Evolutionary conservation across 2,797 vertebrate species (phyloP), one percentile per base, ranked within the genome.

Genomic region (Poecilia gillii): DNA sequence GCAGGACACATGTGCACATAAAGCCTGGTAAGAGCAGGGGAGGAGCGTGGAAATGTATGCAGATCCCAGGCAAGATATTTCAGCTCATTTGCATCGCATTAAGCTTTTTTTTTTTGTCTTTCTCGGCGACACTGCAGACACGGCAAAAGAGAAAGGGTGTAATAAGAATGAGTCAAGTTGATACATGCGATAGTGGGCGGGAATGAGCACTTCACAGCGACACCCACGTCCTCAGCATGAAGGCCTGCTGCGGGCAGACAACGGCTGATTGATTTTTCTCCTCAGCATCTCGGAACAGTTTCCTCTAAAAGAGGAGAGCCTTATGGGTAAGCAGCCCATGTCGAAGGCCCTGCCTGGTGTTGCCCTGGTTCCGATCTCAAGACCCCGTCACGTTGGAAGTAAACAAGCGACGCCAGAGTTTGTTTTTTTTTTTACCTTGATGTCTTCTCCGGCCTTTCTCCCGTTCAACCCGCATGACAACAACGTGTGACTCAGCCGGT

Each of bases 161-260:
- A 74, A 88, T 83, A 78, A 89, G 85, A 89, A 89, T 93, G 93
- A 94, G 88, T 95, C 93, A 92, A 89, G 90, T 79, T 84, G 81
- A 72, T 86, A 75, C 73, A 80, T n/a, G 77, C 84, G 70, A 77
- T 74, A 78, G 92, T 92, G 89, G 91, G 91, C 76, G 86, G 84
- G 85, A 81, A 85, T 73, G 82, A 88, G 76, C 84, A 72, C 87
- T 90, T 85, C 81, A 78, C 85, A 82, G 84, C 47, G 87, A 92
- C 90, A 79, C 90, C 91, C 85, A 90, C 93, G 75, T 78, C 78
- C 46, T 82, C 75, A 70, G 84, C 80, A 83, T 39, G 76, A 81
- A 84, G 87, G 86, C 86, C 87, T 78, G 80, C 79, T 78, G 90
- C 87, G 81, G 91, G 86, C 88, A 91, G 88, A 88, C 88, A 3